These are phyloP conservation scores for Myotis yumanensis DNA, from an alignment of 2,113 vertebrate species.

Conservation along the genomic window DNA sequence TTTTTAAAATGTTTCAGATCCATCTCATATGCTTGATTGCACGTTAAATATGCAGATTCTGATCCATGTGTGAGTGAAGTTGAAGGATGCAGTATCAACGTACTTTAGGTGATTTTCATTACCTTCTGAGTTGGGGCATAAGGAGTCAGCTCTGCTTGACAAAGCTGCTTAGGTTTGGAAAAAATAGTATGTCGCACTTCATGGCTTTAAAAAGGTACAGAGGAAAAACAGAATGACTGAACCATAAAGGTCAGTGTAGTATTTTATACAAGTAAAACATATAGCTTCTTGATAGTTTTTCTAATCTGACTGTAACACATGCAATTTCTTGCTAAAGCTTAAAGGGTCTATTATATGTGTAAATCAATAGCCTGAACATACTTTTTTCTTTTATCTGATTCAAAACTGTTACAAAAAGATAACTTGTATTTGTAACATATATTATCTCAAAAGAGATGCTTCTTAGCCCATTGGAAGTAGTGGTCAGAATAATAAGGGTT, in stretches of 20 bases:
- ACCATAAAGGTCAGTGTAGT: not conserved
- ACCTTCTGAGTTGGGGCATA: not conserved
- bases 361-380: not conserved
- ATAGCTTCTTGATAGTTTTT: conserved; percentile 46
- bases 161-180: not conserved
- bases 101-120: not conserved
- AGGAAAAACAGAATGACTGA: not conserved
- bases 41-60: not conserved
- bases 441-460: not conserved
- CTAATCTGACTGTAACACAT: conserved; percentile 53
- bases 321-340: conserved; percentile 26
- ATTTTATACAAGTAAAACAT: not conserved
- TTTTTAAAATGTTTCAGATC: not conserved
- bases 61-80: not conserved
- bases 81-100: not conserved
- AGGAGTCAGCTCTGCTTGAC: not conserved
- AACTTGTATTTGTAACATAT: not conserved
- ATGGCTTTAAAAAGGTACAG: not conserved
- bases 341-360: not conserved
- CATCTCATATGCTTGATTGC: not conserved
- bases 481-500: not conserved
- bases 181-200: not conserved
- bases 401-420: not conserved
- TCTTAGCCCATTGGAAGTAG: not conserved
- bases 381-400: not conserved